Evolutionary conservation across 2,797 vertebrate species (phyloP).

Genomic region (Poeciliopsis gracilis): DNA sequence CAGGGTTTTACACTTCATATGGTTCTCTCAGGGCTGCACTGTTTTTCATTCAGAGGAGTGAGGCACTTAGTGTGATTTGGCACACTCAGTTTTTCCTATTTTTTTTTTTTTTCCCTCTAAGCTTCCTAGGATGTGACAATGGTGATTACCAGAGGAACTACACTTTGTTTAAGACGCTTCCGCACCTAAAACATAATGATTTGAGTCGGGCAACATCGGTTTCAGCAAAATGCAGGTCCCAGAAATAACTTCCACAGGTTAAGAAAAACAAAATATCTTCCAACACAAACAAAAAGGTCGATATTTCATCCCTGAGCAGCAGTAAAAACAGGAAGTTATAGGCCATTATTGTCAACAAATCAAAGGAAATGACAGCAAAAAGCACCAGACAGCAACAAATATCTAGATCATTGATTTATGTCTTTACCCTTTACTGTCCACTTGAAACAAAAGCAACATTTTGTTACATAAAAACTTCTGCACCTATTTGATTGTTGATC

Average conservation of each 20-base stretch:
- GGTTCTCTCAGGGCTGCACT: constrained; percentile 66
- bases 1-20: constrained; percentile 73
- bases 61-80: constrained; percentile 73
- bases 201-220: constrained; percentile 40
- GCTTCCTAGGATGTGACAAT: constrained; percentile 63
- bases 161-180: constrained; percentile 46
- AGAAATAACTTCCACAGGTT: constrained; percentile 4
- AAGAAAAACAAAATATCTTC: neutral
- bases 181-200: constrained; percentile 36
- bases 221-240: constrained; percentile 15
- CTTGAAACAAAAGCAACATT: neutral
- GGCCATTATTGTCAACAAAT: neutral
- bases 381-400: neutral
- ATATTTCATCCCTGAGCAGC: constrained; percentile 5
- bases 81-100: constrained; percentile 34
- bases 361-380: neutral
- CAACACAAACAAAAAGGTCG: neutral
- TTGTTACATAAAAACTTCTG: neutral
- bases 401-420: neutral
- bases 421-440: neutral
- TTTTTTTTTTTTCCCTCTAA: constrained; percentile 34
- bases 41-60: constrained; percentile 63
- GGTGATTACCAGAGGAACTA: constrained; percentile 61
- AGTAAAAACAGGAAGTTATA: neutral
- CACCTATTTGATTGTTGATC: neutral